These are phyloP conservation scores for Gymnarchus niloticus DNA, from an alignment of 2,113 vertebrate genomes.

Conservation along the genomic window DNA sequence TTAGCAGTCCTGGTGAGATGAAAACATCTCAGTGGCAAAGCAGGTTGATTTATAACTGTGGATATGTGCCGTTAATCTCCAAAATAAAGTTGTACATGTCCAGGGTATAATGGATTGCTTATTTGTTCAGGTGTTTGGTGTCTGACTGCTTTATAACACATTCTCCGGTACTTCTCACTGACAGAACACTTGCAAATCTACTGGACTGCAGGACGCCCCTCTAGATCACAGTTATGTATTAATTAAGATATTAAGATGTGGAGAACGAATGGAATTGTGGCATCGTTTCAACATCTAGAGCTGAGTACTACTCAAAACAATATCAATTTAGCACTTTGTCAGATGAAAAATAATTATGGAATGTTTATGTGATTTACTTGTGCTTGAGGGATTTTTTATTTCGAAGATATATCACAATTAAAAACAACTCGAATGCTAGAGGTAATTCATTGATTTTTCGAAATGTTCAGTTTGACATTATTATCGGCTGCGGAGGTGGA, in stretches of 20 bases:
- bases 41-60: neutral
- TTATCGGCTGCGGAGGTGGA: neutral
- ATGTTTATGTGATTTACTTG: neutral
- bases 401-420: neutral
- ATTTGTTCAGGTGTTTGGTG: conserved; percentile 4
- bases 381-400: neutral
- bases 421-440: neutral
- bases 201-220: neutral
- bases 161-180: neutral
- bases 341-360: neutral
- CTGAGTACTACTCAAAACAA: neutral
- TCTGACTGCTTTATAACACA: neutral
- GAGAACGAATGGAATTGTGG: neutral
- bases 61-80: conserved; percentile 8
- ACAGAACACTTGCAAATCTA: conserved; percentile 1
- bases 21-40: neutral
- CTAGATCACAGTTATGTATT: neutral
- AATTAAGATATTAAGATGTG: neutral
- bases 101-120: neutral
- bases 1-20: neutral
- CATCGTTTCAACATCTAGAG: neutral
- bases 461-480: neutral
- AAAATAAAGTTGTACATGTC: conserved; percentile 4
- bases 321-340: neutral
- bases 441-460: neutral